Percentiles rank a stretch among this genome's conserved stretches.
Conservation (phyloP, 2,888 invertebrate species). For the Micoletzkya japonica region DNA sequence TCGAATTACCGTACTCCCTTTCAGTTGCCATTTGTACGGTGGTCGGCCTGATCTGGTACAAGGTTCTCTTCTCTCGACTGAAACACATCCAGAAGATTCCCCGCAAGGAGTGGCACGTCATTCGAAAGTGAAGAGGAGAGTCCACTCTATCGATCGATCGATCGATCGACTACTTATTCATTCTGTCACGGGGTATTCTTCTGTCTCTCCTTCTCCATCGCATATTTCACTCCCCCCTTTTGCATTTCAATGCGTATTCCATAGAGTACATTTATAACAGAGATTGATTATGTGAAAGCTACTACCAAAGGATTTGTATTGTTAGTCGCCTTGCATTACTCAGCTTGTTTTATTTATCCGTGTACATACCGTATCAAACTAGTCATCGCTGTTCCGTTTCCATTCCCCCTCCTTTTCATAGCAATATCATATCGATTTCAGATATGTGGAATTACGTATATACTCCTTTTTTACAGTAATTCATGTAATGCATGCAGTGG, state of each 20-base stretch:
- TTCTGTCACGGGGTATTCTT: too few relatives aligned
- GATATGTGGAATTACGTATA: background rate
- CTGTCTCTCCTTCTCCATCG: too few relatives aligned
- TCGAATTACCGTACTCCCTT: background rate
- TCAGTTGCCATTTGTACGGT: conserved; percentile 56
- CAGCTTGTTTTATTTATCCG: too few relatives aligned
- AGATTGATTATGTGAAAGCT: too few relatives aligned
- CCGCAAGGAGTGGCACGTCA: conserved; percentile 59
- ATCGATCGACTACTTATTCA: background rate
- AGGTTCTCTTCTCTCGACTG: conserved; percentile 55
- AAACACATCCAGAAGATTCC: conserved; percentile 61
- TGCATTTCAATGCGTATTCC: too few relatives aligned
- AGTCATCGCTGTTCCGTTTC: too few relatives aligned
- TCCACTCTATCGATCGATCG: background rate
- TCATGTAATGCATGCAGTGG: background rate
- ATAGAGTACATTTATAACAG: too few relatives aligned
- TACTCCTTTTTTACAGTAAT: background rate
- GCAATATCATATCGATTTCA: background rate
- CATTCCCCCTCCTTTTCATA: too few relatives aligned
- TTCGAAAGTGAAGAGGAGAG: conserved; percentile 32
- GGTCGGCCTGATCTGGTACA: conserved; percentile 59
- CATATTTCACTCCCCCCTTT: too few relatives aligned
- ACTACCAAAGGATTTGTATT: too few relatives aligned
- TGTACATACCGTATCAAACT: too few relatives aligned
- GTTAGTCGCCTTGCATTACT: too few relatives aligned